Base-by-base conservation (phyloP, 2,888 invertebrate species). In the Lordiphosa andalusiaca region DNA sequence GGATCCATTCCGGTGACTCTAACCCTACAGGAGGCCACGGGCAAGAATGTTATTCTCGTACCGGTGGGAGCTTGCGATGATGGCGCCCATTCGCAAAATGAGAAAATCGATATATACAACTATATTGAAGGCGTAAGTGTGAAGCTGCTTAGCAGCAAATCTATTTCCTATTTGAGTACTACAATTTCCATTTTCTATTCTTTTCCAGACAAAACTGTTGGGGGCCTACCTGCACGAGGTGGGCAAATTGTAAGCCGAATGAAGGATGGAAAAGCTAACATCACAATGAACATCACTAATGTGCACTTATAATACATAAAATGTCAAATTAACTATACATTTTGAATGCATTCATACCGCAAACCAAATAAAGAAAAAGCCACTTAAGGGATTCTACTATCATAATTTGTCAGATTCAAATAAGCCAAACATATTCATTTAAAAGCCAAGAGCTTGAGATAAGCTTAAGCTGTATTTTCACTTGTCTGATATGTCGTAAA, bases 81-180 rank as follows among this genome's bases (percentile, higher is more conserved):
- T 90, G 98, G 98, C 80, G 98, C 99, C 61, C 99, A 99, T 91
- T 98, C 98, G 10, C 97, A 99, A 91, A 99, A 99, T 91, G 99
- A 99, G 91, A 99, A 99, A 90, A 92, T 99, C 76, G 94, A 98
- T 90, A 91, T 95, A 60, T 92, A 93, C 69, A 98, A 98, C 90
- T 98, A 98, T 85, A 95, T 98, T 73, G 94, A 97, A 90, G 98
- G 98, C 83, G 98, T 96, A 90, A 92, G 93, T 75, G 71, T 30
- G 13, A 23, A 10, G 5, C 19, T 16, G 4, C 4, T 7, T n/a
- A n/a, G n/a, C 16, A 16, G 16, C 16, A 6, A 7, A 33, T 21
- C 35, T 2, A 10, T n/a, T 12, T 21, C 19, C 10, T n/a, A 46
- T 41, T 37, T 48, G 46, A 5, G 33, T 33, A 37, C 23, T 47